phyloP scores from a whole-genome alignment of 2,113 vertebrate species.

The Rhinopomastus cyanomelas region DNA sequence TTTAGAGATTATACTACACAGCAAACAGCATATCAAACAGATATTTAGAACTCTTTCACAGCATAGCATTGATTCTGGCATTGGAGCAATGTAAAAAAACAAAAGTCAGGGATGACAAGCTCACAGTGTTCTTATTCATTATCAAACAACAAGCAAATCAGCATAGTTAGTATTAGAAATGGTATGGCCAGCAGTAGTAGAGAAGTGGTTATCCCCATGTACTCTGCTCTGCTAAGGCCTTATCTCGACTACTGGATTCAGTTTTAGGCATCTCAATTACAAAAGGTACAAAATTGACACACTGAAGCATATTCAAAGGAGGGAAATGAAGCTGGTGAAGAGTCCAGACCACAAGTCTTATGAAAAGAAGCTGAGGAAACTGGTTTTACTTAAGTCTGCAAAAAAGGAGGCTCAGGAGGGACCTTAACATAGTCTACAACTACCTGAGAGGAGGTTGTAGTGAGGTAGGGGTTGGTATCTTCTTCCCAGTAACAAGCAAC shows the following conservation, averaged over 20 bases:
- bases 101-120: background rate
- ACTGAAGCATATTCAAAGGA: fast-evolving
- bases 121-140: background rate
- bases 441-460: fast-evolving
- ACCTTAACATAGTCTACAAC: fast-evolving
- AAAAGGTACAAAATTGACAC: background rate
- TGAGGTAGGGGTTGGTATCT: fast-evolving
- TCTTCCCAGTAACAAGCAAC: fast-evolving
- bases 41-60: background rate
- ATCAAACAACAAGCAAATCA: background rate
- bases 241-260: fast-evolving
- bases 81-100: background rate
- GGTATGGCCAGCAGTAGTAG: background rate
- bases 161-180: background rate
- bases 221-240: fast-evolving
- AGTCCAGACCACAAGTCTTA: too few species aligned
- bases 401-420: background rate
- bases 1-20: background rate
- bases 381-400: background rate
- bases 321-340: fast-evolving
- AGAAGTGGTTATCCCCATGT: fast-evolving
- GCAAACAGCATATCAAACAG: background rate
- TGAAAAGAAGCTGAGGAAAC: fast-evolving
- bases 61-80: background rate
- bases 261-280: background rate